Conservation (phyloP, 2,113 vertebrate species). For the Campylorhamphus procurvoides region DNA sequence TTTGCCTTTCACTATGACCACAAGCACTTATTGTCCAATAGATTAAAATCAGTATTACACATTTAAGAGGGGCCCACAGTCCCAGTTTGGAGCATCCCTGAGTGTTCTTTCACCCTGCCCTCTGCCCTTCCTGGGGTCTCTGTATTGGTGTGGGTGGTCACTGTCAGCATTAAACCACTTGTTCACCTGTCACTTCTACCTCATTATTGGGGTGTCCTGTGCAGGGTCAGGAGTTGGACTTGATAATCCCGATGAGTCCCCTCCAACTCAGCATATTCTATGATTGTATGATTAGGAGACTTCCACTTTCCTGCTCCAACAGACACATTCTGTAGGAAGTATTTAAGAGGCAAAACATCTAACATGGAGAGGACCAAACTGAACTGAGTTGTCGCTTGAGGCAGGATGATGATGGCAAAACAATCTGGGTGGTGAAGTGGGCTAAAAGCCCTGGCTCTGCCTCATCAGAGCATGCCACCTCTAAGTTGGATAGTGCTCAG, state of each 20-base stretch:
- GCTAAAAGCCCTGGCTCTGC: neutral
- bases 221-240: neutral
- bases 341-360: neutral
- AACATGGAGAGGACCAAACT: neutral
- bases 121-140: neutral
- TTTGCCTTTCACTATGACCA: neutral
- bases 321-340: neutral
- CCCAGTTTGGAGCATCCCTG: neutral
- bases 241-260: neutral
- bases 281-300: neutral
- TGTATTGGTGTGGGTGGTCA: neutral
- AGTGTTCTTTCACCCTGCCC: neutral
- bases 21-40: neutral
- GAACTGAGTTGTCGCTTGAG: neutral
- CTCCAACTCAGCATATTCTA: neutral
- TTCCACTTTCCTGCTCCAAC: neutral
- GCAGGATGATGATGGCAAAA: neutral
- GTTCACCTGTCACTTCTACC: neutral
- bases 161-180: neutral
- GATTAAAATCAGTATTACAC: neutral
- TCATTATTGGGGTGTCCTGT: neutral
- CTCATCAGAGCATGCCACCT: fast-evolving
- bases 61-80: neutral
- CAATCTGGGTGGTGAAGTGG: neutral
- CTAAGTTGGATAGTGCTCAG: neutral